Percentiles rank a stretch among this genome's conserved stretches.
Conservation (phyloP, 2,113 vertebrate genomes). For the Chaetops frenatus region DNA sequence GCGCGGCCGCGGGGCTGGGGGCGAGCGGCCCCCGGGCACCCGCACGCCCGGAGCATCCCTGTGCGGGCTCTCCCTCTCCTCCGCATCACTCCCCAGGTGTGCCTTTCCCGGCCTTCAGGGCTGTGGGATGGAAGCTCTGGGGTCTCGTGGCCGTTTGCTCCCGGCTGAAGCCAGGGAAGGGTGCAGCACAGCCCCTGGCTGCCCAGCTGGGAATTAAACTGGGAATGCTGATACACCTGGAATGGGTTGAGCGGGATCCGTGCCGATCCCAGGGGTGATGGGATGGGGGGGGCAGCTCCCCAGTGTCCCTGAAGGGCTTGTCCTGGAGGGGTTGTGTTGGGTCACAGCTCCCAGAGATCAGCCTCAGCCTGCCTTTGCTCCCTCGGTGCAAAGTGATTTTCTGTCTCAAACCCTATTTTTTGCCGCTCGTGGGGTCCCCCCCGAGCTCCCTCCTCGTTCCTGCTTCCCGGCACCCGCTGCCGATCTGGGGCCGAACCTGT, state of each 20-base stretch:
- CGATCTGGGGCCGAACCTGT: background rate
- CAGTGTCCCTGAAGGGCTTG: accelerated
- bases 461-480: background rate
- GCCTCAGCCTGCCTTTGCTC: background rate
- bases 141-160: background rate
- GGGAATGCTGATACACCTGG: background rate
- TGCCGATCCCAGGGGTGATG: accelerated
- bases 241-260: accelerated
- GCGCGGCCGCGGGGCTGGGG: background rate
- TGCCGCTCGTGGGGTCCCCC: background rate
- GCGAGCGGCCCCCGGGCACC: background rate
- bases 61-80: background rate
- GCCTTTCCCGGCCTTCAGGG: accelerated
- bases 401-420: accelerated
- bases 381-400: background rate
- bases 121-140: background rate
- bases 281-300: background rate
- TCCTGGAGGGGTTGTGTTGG: background rate
- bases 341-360: background rate
- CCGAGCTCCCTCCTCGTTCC: background rate
- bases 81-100: accelerated
- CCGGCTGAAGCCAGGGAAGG: background rate
- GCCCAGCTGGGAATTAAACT: background rate
- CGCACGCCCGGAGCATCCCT: background rate
- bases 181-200: accelerated